Evolutionary conservation across 2,888 invertebrate species (phyloP).

Genomic region (Podabrus alpinus): DNA sequence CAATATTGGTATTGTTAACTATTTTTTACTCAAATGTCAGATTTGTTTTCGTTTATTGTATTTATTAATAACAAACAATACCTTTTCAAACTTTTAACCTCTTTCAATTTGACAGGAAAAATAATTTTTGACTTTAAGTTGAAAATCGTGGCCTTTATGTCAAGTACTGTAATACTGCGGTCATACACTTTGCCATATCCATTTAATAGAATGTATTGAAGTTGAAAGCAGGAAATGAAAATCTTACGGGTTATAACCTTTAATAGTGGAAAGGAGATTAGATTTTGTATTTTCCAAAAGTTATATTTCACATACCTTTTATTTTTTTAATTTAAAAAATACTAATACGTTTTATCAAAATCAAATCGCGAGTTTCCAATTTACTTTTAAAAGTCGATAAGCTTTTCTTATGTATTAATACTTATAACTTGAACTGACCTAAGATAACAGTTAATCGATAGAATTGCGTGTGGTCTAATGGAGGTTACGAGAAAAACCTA

Average conservation of each 20-base stretch:
- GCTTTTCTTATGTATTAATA: background rate
- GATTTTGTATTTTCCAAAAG: constrained; percentile 7
- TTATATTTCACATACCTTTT: background rate
- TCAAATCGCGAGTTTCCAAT: background rate
- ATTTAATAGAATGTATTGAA: constrained; percentile 6
- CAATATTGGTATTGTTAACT: background rate
- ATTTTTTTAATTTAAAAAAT: background rate
- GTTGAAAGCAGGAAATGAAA: constrained; percentile 7
- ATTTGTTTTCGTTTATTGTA: no score
- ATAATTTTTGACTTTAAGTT: background rate
- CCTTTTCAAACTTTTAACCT: background rate
- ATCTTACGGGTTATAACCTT: constrained; percentile 10
- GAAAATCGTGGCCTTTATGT: background rate
- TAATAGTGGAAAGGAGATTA: background rate
- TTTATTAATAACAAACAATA: no score
- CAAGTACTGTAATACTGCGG: background rate
- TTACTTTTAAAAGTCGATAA: background rate
- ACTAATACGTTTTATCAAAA: background rate
- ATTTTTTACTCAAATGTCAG: background rate
- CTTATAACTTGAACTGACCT: background rate
- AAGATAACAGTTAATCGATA: background rate
- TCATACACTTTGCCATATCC: constrained; percentile 15
- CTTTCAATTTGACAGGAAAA: background rate
- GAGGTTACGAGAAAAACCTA: background rate
- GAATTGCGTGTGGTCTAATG: background rate